Evolutionary conservation across 2,888 invertebrate species (phyloP).

Genomic region (Phaonia tiefii): DNA sequence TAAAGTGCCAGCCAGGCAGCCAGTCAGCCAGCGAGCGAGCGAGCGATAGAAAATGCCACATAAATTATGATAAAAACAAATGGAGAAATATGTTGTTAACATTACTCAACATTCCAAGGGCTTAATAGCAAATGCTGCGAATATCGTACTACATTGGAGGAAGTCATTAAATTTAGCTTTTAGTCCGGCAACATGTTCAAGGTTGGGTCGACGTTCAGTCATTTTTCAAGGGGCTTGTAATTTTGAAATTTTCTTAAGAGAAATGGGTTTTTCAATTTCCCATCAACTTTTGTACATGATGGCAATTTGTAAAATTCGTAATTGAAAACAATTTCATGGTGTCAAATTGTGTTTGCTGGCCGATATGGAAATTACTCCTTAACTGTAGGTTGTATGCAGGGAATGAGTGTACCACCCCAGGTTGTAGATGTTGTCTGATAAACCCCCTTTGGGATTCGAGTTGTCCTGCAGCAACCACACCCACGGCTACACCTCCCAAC

Average conservation of each 20-base stretch:
- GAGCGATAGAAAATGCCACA: constrained; percentile 42
- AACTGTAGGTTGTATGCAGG: not conserved
- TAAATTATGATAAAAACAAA: constrained; percentile 60
- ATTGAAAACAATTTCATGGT: constrained; percentile 35
- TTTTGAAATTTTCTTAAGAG: not conserved
- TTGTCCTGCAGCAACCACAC: not conserved
- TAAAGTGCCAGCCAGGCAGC: constrained; percentile 33
- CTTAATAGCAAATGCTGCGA: constrained; percentile 25
- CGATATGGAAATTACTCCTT: too few species aligned
- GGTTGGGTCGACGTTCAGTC: too few species aligned
- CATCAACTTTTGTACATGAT: not conserved
- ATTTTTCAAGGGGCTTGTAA: not conserved
- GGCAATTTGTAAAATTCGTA: constrained; percentile 37
- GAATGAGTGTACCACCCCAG: not conserved
- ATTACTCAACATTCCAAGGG: constrained; percentile 38
- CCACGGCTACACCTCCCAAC: not conserved
- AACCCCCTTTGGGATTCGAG: constrained; percentile 2
- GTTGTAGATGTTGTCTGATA: constrained; percentile 24
- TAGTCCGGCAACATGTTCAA: not conserved
- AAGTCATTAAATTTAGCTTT: constrained; percentile 28
- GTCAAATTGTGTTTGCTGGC: not conserved
- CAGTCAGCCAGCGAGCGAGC: too few species aligned
- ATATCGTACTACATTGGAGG: not conserved
- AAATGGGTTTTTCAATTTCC: constrained; percentile 17
- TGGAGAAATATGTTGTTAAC: constrained; percentile 49